Evolutionary conservation across 2,797 vertebrate genomes (phyloP), one percentile per base, ranked within the genome.

Genomic region (Trichosurus vulpecula): DNA sequence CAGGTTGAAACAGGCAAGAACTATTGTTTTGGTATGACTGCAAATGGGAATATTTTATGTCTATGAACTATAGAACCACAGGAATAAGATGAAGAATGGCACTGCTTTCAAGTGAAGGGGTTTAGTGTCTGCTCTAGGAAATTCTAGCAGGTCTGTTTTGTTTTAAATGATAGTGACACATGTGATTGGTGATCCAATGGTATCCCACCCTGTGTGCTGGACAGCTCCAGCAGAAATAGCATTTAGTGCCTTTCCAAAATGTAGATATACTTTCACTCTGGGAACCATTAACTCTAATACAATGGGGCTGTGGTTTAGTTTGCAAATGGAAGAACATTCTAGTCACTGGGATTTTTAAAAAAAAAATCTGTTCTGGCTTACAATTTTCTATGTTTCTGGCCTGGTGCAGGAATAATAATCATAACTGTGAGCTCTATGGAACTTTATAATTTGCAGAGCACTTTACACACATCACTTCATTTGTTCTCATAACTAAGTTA

Each of bases 131-230:
- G 47, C 74, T 81, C 74, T 47, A 47, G n/a, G 74, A 47, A 81
- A 81, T 81, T 81, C 92, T 11, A n/a, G 56, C 53, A 94, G 22
- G 11, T 30, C 8, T 87, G 56, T n/a, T 96, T 91, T 95, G 8
- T 87, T 92, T 31, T 53, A 91, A 95, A 57, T 31, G 14, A n/a
- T 0, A 0, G 52, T 89, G 55, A 81, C 74, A 81, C 54, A 53
- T 29, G 56, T 56, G n/a, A 47, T 9, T 29, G 22, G 52, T 4
- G 0, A 55, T 92, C 55, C 35, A 41, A 81, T 81, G 41, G 19
- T 8, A 5, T 57, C 29, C 13, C 16, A 54, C 0, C 41, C 30
- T 52, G 35, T 55, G 87, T 92, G 91, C 92, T 93, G 56, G 89
- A 92, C 30, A 93, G 55, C 92, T 96, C 95, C 74, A 90, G 51